These are phyloP conservation scores for Borostomias antarcticus DNA, from an alignment of 2,797 vertebrate species.

Conservation along the genomic window DNA sequence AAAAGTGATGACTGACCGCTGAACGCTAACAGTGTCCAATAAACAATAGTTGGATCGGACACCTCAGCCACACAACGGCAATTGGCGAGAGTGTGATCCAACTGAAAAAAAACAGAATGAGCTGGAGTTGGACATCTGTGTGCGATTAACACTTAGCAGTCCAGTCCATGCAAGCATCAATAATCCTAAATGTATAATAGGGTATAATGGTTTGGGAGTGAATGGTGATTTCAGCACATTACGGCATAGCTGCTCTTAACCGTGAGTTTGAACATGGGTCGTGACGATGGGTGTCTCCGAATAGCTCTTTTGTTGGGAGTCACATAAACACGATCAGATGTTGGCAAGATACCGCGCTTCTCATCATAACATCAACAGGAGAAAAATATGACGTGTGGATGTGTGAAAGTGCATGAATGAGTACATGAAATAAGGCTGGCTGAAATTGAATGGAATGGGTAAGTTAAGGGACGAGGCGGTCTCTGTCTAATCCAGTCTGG, in stretches of 20 bases:
- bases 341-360: conserved; percentile 18
- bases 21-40: neutral
- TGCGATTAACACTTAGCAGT: conserved; percentile 21
- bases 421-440: conserved; percentile 2
- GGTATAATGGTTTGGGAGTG: conserved; percentile 14
- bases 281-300: conserved; percentile 15
- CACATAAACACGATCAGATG: conserved; percentile 40
- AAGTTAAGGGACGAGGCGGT: conserved; percentile 16
- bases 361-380: conserved; percentile 24
- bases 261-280: neutral
- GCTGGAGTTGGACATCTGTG: conserved; percentile 30
- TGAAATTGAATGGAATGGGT: conserved; percentile 23
- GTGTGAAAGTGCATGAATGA: conserved; percentile 25
- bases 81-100: neutral
- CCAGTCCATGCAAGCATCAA: conserved; percentile 34
- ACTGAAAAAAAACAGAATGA: conserved; percentile 12
- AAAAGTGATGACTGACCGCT: neutral
- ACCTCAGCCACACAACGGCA: neutral
- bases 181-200: conserved; percentile 35
- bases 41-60: conserved; percentile 14
- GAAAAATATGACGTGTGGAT: conserved; percentile 21
- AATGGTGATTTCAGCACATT: conserved; percentile 38
- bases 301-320: conserved; percentile 12
- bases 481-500: neutral
- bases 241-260: conserved; percentile 17